Conservation (phyloP, 2,113 vertebrate species). For the Plecturocebus donacophilus region DNA sequence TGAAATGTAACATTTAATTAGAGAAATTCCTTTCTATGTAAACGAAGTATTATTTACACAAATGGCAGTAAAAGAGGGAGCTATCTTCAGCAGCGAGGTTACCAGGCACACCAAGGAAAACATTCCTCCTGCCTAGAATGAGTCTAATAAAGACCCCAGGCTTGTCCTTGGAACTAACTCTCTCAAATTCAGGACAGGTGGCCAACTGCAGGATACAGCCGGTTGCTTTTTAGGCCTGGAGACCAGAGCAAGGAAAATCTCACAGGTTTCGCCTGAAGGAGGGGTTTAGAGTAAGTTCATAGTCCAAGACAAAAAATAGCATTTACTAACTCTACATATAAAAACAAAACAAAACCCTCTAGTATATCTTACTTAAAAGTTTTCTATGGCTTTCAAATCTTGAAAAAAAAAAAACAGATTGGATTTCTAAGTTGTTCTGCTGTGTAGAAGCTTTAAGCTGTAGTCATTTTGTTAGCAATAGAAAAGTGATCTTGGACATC, state of each 20-base stretch:
- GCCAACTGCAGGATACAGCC: background rate
- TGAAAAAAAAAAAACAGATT: background rate
- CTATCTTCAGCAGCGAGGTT: background rate
- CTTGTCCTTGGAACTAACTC: background rate
- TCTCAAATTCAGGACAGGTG: background rate
- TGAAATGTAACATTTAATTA: conserved; percentile 22
- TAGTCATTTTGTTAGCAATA: background rate
- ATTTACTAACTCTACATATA: background rate
- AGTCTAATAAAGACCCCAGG: background rate
- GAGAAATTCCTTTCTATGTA: conserved; percentile 24
- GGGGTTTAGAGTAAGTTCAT: conserved; percentile 22
- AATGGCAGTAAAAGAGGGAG: background rate
- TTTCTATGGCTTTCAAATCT: conserved; percentile 12
- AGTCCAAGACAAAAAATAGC: background rate
- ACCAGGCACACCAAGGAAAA: background rate
- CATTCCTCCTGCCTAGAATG: background rate
- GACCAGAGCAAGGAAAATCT: conserved; percentile 9
- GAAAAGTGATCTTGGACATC: background rate
- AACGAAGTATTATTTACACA: conserved; percentile 21
- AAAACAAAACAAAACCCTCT: background rate
- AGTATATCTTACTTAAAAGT: background rate
- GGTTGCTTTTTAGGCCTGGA: background rate
- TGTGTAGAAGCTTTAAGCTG: background rate
- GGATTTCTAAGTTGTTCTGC: background rate
- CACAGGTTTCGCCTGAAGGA: background rate